Evolutionary conservation across 30 jellyfish, hydroid and myxozoan species (phyloP).

Genomic region (Hydractinia symbiolongicarpus): DNA sequence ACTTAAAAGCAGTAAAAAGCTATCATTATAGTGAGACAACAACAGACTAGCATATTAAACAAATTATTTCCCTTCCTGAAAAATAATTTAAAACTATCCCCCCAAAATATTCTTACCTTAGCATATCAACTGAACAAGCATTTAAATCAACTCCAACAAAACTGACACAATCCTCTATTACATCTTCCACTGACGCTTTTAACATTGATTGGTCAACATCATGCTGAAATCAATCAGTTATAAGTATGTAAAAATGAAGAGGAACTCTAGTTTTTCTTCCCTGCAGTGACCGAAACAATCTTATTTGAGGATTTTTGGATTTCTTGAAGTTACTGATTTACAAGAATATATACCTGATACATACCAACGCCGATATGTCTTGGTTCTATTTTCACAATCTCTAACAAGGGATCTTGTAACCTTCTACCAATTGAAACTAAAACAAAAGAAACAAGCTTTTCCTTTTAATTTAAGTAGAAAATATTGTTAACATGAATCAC

Average conservation of each 20-base stretch:
- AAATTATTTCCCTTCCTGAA: neutral
- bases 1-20: neutral
- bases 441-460: neutral
- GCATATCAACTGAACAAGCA: constrained; percentile 61
- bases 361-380: constrained; percentile 78
- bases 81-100: too few relatives aligned
- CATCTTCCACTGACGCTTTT: constrained; percentile 50
- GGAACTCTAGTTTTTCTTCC: neutral
- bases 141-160: constrained; percentile 82
- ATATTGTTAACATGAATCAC: neutral
- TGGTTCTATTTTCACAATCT: constrained; percentile 64
- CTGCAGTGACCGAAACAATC: neutral
- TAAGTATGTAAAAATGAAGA: neutral
- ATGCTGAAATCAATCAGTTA: constrained; percentile 36
- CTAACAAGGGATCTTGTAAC: constrained; percentile 83
- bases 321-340: neutral
- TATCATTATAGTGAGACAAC: neutral
- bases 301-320: too few relatives aligned
- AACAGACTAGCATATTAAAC: neutral
- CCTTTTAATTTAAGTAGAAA: neutral
- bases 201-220: constrained; percentile 44
- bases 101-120: constrained; percentile 39
- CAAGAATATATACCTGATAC: constrained; percentile 58
- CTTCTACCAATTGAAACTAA: constrained; percentile 80
- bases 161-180: constrained; percentile 76